Evolutionary conservation across 2,113 vertebrate species (phyloP).

Genomic region (Aythya baeri): DNA sequence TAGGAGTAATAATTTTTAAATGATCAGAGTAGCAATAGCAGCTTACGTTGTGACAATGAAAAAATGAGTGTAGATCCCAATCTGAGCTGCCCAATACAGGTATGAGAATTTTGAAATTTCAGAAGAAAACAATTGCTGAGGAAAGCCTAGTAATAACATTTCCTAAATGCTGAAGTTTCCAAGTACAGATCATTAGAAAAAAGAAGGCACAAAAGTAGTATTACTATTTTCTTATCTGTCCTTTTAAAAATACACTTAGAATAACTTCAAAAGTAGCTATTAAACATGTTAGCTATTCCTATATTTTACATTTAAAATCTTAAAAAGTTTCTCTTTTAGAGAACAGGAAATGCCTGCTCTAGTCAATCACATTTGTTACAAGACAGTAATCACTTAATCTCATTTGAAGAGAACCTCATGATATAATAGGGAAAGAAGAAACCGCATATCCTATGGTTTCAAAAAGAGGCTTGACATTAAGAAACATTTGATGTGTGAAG

Average conservation of each 20-base stretch:
- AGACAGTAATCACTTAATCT: not conserved
- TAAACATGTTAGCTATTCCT: not conserved
- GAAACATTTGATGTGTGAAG: not conserved
- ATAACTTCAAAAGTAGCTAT: not conserved
- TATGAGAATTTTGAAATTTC: not conserved
- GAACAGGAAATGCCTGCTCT: not conserved
- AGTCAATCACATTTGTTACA: not conserved
- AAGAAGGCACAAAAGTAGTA: not conserved
- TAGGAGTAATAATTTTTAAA: not conserved
- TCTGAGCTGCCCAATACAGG: not conserved
- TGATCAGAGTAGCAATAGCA: not conserved
- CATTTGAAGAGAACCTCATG: not conserved
- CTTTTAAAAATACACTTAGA: too few relatives aligned
- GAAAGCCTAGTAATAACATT: not conserved
- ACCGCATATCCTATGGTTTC: not conserved
- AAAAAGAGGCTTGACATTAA: not conserved
- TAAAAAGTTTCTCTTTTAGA: not conserved
- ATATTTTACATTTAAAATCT: not conserved
- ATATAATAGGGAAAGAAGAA: not conserved
- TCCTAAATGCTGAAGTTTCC: not conserved
- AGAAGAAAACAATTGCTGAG: not conserved
- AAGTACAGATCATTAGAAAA: not conserved
- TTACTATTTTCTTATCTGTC: not conserved
- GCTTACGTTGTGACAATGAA: not conserved
- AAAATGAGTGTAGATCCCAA: accelerated